Percentiles rank a stretch among this genome's conserved stretches.
phyloP scores from a whole-genome alignment of 1,140 invertebrate species.

The Drosophila dunni region DNA sequence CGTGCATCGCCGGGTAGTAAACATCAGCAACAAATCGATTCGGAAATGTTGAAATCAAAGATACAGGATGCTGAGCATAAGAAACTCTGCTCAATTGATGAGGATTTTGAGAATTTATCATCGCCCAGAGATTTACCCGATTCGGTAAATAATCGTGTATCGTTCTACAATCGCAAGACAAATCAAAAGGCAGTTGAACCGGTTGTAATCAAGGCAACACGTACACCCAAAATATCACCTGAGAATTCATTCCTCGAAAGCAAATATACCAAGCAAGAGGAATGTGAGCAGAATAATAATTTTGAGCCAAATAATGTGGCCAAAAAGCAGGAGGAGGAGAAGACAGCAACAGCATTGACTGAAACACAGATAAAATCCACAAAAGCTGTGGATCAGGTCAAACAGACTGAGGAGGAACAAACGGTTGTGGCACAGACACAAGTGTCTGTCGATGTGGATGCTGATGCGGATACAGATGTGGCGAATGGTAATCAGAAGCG shows the following conservation, averaged over 20 bases:
- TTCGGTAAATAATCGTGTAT: slow-evolving; percentile 65
- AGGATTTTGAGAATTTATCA: slow-evolving; percentile 77
- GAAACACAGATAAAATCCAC: slow-evolving; percentile 13
- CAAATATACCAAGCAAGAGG: slow-evolving; percentile 62
- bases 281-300: slow-evolving; percentile 79
- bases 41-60: slow-evolving; percentile 79
- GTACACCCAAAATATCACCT: slow-evolving; percentile 82
- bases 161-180: slow-evolving; percentile 65
- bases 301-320: slow-evolving; percentile 37
- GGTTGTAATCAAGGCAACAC: slow-evolving; percentile 79
- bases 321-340: slow-evolving; percentile 26
- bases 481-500: slow-evolving; percentile 73
- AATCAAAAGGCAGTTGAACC: slow-evolving; percentile 69
- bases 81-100: slow-evolving; percentile 78
- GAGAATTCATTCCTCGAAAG: slow-evolving; percentile 83
- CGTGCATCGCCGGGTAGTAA: slow-evolving; percentile 67
- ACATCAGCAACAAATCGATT: slow-evolving; percentile 73
- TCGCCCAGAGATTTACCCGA: slow-evolving; percentile 79
- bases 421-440: slow-evolving; percentile 25
- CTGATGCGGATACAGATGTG: slow-evolving; percentile 24
- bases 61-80: slow-evolving; percentile 81
- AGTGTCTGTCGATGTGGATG: slow-evolving; percentile 16
- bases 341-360: not conserved
- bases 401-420: slow-evolving; percentile 18
- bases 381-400: slow-evolving; percentile 10